Percentiles rank a stretch among this genome's conserved stretches.
Conservation (phyloP, 2,888 invertebrate genomes). For the Apodemia zela region DNA sequence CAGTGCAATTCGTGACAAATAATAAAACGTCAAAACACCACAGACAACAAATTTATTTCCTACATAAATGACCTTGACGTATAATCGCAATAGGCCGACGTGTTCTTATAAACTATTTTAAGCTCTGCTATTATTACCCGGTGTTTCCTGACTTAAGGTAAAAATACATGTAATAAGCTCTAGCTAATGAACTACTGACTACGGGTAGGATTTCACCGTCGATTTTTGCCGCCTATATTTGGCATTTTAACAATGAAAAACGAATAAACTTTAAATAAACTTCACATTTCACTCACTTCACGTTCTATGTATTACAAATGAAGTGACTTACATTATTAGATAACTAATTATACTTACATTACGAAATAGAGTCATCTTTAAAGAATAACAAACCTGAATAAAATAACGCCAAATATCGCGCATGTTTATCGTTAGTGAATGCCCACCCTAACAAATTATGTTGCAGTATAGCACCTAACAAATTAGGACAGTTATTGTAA, state of each 20-base stretch:
- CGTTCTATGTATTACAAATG: background rate
- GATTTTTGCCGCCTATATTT: background rate
- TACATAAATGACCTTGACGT: conserved; percentile 22
- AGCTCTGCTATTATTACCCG: conserved; percentile 39
- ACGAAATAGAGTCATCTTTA: background rate
- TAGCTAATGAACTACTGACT: conserved; percentile 29
- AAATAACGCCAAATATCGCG: background rate
- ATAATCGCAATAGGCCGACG: conserved; percentile 32
- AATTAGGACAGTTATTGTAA: conserved; percentile 45
- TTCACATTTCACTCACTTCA: background rate
- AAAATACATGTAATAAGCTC: conserved; percentile 33
- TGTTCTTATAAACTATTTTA: conserved; percentile 32
- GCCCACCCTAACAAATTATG: conserved; percentile 36
- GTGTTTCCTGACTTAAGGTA: conserved; percentile 31
- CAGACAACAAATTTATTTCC: conserved; percentile 29
- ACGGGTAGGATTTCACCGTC: background rate
- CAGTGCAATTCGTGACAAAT: conserved; percentile 27
- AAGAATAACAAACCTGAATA: background rate
- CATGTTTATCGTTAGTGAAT: background rate
- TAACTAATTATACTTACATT: background rate
- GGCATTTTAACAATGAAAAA: background rate
- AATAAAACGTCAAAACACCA: conserved; percentile 33
- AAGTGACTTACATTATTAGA: background rate
- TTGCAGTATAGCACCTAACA: conserved; percentile 64
- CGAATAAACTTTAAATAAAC: background rate